Evolutionary conservation across 2,113 vertebrate genomes (phyloP).

Genomic region (Aldabrachelys gigantea): DNA sequence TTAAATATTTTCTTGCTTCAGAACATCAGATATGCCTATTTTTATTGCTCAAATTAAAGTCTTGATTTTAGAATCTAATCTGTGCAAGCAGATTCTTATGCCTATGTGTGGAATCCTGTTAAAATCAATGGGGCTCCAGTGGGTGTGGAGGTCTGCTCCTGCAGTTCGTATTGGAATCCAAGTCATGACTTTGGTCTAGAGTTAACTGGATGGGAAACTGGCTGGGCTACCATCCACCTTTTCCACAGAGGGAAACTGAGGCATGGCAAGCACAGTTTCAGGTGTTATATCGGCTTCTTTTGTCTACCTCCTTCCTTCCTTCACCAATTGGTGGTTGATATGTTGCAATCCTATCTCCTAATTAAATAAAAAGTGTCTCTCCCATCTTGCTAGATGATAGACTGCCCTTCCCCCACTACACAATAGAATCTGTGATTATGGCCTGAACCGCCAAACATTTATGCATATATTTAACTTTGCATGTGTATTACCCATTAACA

Average conservation of each 20-base stretch:
- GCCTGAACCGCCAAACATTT: not conserved
- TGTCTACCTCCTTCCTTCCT: not conserved
- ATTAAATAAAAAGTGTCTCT: not conserved
- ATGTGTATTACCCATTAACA: not conserved
- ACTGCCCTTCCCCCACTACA: not conserved
- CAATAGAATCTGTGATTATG: not conserved
- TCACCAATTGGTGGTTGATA: not conserved
- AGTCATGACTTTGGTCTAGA: not conserved
- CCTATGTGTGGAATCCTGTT: not conserved
- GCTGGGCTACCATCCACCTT: not conserved
- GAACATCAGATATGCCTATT: not conserved
- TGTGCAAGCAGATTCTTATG: not conserved
- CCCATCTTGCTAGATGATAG: not conserved
- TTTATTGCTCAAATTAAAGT: not conserved
- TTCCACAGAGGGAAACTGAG: not conserved
- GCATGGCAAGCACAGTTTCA: not conserved
- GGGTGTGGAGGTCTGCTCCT: not conserved
- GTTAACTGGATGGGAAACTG: not conserved
- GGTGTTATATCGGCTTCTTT: not conserved
- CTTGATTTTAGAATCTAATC: not conserved
- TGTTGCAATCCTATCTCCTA: not conserved
- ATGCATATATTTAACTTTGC: not conserved
- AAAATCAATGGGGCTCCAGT: not conserved
- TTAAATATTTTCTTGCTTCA: not conserved
- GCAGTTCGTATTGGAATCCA: not conserved